phyloP scores from a whole-genome alignment of 2,113 vertebrate species.

The Heteronetta atricapilla region DNA sequence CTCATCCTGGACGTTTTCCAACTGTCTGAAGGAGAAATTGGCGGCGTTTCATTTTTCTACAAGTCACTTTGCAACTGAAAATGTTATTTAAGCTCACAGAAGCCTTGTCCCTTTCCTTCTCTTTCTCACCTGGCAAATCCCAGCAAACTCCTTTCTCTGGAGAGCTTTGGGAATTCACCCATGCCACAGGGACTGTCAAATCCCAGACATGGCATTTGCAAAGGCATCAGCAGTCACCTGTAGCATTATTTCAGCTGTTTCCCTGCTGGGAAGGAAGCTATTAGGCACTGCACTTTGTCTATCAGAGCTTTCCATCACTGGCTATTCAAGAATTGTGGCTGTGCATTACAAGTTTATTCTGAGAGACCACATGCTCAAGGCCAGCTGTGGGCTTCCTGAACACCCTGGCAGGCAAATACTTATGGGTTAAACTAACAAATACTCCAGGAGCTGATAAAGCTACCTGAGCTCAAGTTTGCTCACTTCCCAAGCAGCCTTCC shows the following conservation, averaged over 20 bases:
- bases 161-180: not conserved
- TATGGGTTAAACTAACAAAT: not conserved
- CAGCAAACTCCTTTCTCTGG: not conserved
- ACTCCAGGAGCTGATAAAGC: not conserved
- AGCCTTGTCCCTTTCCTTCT: not conserved
- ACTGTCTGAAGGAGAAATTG: not conserved
- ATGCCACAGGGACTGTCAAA: not conserved
- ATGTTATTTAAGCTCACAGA: not conserved
- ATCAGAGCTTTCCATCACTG: not conserved
- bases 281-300: not conserved
- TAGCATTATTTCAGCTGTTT: not conserved
- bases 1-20: constrained; percentile 41
- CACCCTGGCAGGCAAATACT: not conserved
- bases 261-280: not conserved
- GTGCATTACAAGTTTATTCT: not conserved
- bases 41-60: not conserved
- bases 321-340: not conserved
- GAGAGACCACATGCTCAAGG: not conserved
- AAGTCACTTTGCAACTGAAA: not conserved
- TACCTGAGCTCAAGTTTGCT: not conserved
- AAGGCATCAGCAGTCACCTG: accelerated
- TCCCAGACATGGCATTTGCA: not conserved
- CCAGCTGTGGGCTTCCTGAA: not conserved
- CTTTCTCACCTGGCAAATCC: not conserved
- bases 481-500: not conserved